phyloP scores from a whole-genome alignment of 2,888 invertebrate genomes.

The Pemphredon lugubris region DNA sequence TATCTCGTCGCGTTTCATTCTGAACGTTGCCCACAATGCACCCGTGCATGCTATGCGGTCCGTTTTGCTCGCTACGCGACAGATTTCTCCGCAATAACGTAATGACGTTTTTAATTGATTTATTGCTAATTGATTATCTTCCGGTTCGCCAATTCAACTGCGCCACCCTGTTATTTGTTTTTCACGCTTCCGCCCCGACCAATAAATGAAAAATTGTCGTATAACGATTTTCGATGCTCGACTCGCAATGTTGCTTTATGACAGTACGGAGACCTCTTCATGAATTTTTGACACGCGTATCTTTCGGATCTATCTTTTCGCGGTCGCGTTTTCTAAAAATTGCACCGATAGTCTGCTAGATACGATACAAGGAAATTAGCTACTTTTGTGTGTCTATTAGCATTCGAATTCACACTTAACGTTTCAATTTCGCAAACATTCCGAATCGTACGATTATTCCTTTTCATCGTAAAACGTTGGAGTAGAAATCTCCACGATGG shows the following conservation, averaged over 20 bases:
- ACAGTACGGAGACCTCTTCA: not conserved
- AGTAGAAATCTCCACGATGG: too few relatives aligned
- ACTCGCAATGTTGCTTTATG: not conserved
- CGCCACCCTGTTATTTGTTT: constrained; percentile 29
- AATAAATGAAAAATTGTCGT: constrained; percentile 32
- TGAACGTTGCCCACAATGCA: not conserved
- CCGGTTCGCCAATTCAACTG: constrained; percentile 24
- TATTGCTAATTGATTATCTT: constrained; percentile 61
- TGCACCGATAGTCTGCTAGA: too few relatives aligned
- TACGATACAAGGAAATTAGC: too few relatives aligned
- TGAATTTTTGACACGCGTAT: too few relatives aligned
- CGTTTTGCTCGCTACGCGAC: constrained; percentile 33
- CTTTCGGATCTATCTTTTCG: too few relatives aligned
- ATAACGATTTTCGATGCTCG: constrained; percentile 7
- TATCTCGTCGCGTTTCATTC: constrained; percentile 16
- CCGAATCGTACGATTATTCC: too few relatives aligned
- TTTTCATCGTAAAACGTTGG: too few relatives aligned
- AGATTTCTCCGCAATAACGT: constrained; percentile 42
- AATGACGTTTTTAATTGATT: constrained; percentile 60
- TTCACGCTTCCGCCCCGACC: constrained; percentile 1
- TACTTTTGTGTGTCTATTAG: too few relatives aligned
- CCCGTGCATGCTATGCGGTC: not conserved
- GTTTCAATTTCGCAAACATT: too few relatives aligned
- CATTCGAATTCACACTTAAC: too few relatives aligned
- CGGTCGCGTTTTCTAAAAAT: too few relatives aligned